phyloP scores from a whole-genome alignment of 1,140 invertebrate genomes.

The Tetragonula clypearis region DNA sequence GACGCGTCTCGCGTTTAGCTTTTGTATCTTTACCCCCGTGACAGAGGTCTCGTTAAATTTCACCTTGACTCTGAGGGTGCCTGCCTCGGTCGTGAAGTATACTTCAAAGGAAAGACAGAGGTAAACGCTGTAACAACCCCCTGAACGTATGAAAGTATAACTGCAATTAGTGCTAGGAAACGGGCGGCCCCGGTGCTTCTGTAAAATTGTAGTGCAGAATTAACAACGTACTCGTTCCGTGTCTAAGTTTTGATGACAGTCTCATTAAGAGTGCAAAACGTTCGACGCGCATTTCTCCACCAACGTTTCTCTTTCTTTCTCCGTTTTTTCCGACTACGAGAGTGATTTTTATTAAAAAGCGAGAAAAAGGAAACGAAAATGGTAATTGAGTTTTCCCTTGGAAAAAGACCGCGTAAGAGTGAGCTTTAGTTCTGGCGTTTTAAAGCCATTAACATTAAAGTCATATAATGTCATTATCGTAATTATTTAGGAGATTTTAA shows the following conservation, averaged over 20 bases:
- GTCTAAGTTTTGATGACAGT: constrained; percentile 28
- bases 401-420: too few species aligned
- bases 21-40: constrained; percentile 52
- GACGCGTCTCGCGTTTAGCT: constrained; percentile 56
- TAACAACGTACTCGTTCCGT: constrained; percentile 41
- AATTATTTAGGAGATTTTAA: too few species aligned
- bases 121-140: constrained; percentile 46
- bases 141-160: constrained; percentile 49
- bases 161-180: constrained; percentile 50
- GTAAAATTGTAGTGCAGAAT: constrained; percentile 47
- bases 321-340: not conserved
- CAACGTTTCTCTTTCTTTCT: not conserved
- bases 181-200: constrained; percentile 17
- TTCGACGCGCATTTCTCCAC: not conserved
- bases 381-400: too few species aligned
- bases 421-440: too few species aligned
- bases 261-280: constrained; percentile 29
- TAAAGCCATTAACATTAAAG: too few species aligned
- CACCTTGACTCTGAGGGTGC: constrained; percentile 45
- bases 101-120: constrained; percentile 45
- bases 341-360: too few species aligned
- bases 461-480: too few species aligned
- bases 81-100: constrained; percentile 28
- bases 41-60: constrained; percentile 55
- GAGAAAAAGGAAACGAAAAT: too few species aligned